Conservation (phyloP, 2,797 vertebrate species). For the Macrochelys suwanniensis region DNA sequence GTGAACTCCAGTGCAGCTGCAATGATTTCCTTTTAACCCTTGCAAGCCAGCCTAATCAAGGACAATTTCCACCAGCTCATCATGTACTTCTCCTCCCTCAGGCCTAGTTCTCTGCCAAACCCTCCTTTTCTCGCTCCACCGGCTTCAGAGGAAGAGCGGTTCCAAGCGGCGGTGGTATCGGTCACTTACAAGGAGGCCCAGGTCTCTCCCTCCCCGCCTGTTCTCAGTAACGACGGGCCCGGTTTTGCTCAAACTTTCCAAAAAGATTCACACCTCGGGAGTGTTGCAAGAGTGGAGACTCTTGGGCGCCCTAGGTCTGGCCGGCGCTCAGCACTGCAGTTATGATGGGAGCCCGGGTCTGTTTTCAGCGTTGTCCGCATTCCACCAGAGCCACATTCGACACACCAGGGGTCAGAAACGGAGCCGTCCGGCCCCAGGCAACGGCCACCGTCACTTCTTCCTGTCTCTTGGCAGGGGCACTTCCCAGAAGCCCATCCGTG, state of each 20-base stretch:
- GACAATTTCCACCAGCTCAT: neutral
- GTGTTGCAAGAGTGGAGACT: too few species aligned
- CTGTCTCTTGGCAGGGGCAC: neutral
- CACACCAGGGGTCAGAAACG: neutral
- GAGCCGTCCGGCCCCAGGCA: neutral
- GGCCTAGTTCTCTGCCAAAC: neutral
- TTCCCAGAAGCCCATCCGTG: slow-evolving; percentile 6
- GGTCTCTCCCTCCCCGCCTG: neutral
- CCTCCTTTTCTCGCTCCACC: neutral
- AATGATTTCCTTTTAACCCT: neutral
- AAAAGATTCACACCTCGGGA: too few species aligned
- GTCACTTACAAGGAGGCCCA: neutral
- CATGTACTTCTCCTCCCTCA: neutral
- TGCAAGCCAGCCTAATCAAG: neutral
- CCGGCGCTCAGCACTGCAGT: neutral
- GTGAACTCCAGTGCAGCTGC: neutral
- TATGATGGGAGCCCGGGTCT: neutral
- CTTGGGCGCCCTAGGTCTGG: neutral
- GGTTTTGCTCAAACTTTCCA: neutral
- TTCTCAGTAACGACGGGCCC: neutral
- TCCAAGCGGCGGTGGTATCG: too few species aligned
- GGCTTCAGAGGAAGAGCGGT: neutral
- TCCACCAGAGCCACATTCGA: neutral
- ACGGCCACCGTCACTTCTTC: neutral
- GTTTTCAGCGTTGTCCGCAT: slow-evolving; percentile 21